These are phyloP conservation scores for Nycticorax nycticorax DNA, from an alignment of 2,113 vertebrate species.

Conservation along the genomic window DNA sequence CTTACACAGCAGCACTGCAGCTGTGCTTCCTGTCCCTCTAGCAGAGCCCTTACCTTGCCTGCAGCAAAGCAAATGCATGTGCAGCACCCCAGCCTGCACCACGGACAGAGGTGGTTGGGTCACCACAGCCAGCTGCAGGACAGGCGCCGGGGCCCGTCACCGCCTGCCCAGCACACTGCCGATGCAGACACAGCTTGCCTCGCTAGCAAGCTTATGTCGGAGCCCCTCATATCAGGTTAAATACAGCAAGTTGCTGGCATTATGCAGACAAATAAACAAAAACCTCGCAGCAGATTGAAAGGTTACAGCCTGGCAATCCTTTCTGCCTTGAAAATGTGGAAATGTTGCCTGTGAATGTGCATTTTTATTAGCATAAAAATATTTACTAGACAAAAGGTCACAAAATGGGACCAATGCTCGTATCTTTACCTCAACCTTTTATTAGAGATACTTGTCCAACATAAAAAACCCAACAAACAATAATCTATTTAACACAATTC, in stretches of 20 bases:
- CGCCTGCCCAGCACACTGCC: not conserved
- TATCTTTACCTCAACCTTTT: not conserved
- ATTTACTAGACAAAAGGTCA: not conserved
- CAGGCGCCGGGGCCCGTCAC: not conserved
- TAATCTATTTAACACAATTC: not conserved
- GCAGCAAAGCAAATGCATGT: not conserved
- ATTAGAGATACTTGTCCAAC: not conserved
- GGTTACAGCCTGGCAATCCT: not conserved
- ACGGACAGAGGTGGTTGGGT: not conserved
- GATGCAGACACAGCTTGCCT: rapidly evolving
- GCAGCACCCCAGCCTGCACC: not conserved
- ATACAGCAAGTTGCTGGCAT: not conserved
- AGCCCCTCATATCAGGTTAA: not conserved
- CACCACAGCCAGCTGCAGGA: not conserved
- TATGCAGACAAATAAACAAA: not conserved
- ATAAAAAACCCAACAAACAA: not conserved
- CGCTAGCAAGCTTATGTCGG: rapidly evolving
- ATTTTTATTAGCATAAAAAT: not conserved
- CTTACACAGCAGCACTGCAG: not conserved
- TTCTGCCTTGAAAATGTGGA: not conserved
- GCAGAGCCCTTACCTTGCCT: not conserved
- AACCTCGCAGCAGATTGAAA: not conserved
- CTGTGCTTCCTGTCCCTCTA: not conserved
- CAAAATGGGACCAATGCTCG: not conserved
- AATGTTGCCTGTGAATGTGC: not conserved